A percentile compares a stretch with the other conserved stretches of the same genome.
Evolutionary conservation across 2,888 invertebrate genomes (phyloP).

Genomic region (Metopia argyrocephala): DNA sequence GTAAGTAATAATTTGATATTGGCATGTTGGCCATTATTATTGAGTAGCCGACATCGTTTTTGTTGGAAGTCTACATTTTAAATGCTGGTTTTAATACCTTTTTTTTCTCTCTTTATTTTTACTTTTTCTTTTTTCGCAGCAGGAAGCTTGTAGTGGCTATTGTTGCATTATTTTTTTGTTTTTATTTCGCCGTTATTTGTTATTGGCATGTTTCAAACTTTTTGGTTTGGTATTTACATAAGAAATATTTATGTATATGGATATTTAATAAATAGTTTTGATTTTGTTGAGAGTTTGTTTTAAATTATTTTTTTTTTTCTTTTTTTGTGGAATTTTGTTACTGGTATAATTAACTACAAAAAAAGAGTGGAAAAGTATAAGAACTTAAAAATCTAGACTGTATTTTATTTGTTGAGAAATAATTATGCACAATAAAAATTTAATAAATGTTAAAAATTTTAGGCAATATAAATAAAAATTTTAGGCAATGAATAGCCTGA

Average conservation of each 20-base stretch:
- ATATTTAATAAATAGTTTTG: constrained; percentile 50
- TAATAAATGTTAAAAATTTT: too few species aligned
- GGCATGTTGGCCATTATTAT: constrained; percentile 55
- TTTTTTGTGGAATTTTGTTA: constrained; percentile 14
- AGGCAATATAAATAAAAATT: too few species aligned
- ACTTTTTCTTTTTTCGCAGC: neutral
- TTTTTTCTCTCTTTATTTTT: neutral
- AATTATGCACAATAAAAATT: neutral
- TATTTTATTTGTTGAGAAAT: neutral
- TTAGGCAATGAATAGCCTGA: too few species aligned
- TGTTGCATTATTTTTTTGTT: neutral
- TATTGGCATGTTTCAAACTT: constrained; percentile 53
- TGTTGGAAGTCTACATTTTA: neutral
- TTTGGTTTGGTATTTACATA: constrained; percentile 40
- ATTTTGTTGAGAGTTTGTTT: constrained; percentile 9
- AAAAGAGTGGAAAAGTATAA: neutral
- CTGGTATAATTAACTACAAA: constrained; percentile 36
- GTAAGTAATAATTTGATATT: constrained; percentile 62
- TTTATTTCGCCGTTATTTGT: neutral
- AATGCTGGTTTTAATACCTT: neutral
- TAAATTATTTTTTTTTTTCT: neutral
- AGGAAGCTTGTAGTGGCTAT: neutral
- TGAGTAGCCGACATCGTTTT: constrained; percentile 29
- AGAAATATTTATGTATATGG: constrained; percentile 6
- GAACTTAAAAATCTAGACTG: neutral